Conservation (phyloP, 2,113 vertebrate species). For the Eupsittula cactorum region DNA sequence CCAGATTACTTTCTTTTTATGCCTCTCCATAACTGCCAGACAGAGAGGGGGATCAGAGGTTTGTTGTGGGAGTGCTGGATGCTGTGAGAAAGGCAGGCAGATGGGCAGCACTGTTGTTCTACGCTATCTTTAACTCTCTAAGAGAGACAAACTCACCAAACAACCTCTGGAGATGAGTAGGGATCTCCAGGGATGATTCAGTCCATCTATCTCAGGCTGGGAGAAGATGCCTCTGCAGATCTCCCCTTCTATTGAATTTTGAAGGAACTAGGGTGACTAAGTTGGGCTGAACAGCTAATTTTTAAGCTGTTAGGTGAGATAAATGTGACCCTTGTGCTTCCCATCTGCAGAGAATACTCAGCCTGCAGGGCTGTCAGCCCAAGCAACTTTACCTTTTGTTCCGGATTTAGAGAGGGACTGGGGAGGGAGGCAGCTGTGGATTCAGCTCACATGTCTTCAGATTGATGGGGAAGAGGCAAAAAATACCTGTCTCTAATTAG, state of each 20-base stretch:
- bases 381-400: constrained; percentile 19
- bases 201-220: background rate
- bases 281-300: background rate
- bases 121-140: background rate
- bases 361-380: background rate
- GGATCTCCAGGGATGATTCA: background rate
- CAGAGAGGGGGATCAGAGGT: background rate
- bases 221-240: background rate
- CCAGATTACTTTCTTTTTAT: background rate
- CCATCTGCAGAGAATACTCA: background rate
- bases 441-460: constrained; percentile 31
- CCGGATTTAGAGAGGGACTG: background rate
- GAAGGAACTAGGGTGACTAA: background rate
- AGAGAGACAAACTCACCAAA: background rate
- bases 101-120: background rate
- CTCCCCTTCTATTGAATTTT: background rate
- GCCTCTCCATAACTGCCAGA: background rate
- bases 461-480: constrained; percentile 40
- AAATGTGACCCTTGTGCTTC: background rate
- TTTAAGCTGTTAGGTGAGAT: background rate
- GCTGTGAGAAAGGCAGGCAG: background rate
- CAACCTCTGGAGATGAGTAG: background rate
- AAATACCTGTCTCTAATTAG: constrained; percentile 59
- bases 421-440: background rate
- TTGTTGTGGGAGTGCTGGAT: background rate